phyloP scores from a whole-genome alignment of 2,113 vertebrate species.

The Tyto alba region DNA sequence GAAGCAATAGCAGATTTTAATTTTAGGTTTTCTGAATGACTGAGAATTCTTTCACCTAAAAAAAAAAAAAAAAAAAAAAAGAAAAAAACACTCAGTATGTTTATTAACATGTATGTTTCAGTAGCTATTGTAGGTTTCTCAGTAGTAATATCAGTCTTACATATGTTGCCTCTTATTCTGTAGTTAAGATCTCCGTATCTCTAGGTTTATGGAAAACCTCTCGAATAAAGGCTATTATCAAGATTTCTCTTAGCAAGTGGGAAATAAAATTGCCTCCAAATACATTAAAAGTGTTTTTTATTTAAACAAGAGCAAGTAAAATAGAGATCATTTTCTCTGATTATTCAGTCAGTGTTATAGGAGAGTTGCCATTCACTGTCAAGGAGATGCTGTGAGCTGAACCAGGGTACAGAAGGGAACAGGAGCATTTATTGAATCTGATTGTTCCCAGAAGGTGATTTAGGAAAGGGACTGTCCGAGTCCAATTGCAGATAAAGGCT shows the following conservation, averaged over 20 bases:
- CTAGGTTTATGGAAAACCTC: background rate
- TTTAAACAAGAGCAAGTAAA: background rate
- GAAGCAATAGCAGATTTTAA: background rate
- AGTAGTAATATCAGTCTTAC: background rate
- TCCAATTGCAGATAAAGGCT: background rate
- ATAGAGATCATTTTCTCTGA: background rate
- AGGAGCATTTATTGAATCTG: background rate
- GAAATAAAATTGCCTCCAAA: background rate
- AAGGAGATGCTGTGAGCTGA: background rate
- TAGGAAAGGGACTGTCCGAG: background rate
- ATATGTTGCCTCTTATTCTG: background rate
- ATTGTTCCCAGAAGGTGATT: background rate
- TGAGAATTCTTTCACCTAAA: background rate
- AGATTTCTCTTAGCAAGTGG: background rate
- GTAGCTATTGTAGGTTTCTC: background rate
- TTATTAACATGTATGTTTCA: background rate
- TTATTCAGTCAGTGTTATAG: background rate
- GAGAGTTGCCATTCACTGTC: background rate
- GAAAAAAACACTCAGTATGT: accelerated
- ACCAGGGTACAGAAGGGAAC: background rate
- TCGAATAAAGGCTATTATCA: background rate
- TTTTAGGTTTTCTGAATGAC: background rate
- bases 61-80: background rate
- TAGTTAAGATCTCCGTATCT: background rate
- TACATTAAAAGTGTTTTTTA: background rate